Base-by-base conservation (phyloP, 2,113 vertebrate genomes). In the Malurus elegans region DNA sequence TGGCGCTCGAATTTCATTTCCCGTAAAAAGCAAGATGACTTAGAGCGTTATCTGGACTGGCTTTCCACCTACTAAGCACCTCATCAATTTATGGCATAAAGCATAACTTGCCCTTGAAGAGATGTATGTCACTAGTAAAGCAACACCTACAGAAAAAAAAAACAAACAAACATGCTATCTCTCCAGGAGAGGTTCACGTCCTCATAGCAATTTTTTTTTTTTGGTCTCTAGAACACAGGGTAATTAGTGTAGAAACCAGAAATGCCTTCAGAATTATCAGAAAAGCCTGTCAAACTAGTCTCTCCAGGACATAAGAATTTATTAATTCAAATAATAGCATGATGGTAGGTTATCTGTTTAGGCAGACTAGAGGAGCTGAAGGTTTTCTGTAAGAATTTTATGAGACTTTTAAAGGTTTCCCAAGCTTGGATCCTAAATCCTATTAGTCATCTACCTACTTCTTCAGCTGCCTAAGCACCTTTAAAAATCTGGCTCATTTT, bases 401-500 rank as follows among this genome's bases (percentile, higher is more conserved):
- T 31, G 31, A 78, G 19, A 42, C 23, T 82, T 73, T 47, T 72
- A 72, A 61, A 86, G 10, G 12, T 57, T 87, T 69, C 54, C 31
- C 36, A 69, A 62, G 62, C 62, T 69, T 65, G 62, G 66, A 85
- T 90, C 66, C 54, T 66, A 85, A 90, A 86, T 91, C 81, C 85
- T 88, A 6, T 76, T 76, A 87, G 71, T 82, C 45, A n/a, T 48
- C 74, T 76, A 28, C 62, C 81, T 79, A 54, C 62, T 40, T 47
- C 87, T 54, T 58, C 64, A 87, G 80, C 78, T 87, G 80, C 84
- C 89, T 85, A 72, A 95, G 90, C 80, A 76, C 87, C 74, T 92
- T 89, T 36, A 65, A 88, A 90, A 91, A 54, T 34, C 54, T 48
- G 15, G 18, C 62, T 73, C 44, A 7, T 92, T 80, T 54, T 66